Evolutionary conservation across 2,113 vertebrate genomes (phyloP).

Genomic region (Rhinoderma darwinii): DNA sequence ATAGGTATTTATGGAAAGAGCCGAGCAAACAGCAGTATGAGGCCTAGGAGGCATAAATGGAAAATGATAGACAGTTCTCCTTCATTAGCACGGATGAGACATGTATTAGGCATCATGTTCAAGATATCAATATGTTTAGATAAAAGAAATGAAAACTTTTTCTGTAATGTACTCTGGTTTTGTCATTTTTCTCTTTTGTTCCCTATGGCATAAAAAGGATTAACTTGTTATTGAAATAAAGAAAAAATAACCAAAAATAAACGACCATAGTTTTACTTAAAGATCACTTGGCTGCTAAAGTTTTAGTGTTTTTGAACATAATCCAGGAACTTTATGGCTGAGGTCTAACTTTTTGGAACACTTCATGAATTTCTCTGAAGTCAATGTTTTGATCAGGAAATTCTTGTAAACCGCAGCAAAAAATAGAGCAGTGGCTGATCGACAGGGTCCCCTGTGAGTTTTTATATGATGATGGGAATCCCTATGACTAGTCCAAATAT

Average conservation of each 20-base stretch:
- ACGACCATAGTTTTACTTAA: neutral
- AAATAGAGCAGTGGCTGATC: constrained; percentile 9
- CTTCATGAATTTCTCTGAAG: neutral
- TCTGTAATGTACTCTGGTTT: neutral
- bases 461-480: constrained; percentile 10
- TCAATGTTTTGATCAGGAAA: constrained; percentile 15
- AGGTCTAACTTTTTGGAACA: constrained; percentile 24
- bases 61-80: no score
- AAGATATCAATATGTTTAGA: no score
- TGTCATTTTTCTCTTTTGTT: neutral
- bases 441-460: neutral
- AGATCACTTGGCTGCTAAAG: neutral
- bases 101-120: no score
- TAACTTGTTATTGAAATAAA: constrained; percentile 20
- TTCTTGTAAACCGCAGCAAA: neutral
- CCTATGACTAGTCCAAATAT: constrained; percentile 1
- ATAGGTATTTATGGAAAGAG: no score
- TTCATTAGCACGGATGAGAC: no score
- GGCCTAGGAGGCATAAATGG: no score
- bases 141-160: no score
- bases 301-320: neutral
- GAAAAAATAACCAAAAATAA: constrained; percentile 6
- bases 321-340: constrained; percentile 13
- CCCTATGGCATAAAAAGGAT: neutral
- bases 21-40: no score